Evolutionary conservation across 30 jellyfish, hydroid and myxozoan species (phyloP), one percentile per base, ranked within the genome.

Genomic region (Aurelia aurita complex sp. Pacific): DNA sequence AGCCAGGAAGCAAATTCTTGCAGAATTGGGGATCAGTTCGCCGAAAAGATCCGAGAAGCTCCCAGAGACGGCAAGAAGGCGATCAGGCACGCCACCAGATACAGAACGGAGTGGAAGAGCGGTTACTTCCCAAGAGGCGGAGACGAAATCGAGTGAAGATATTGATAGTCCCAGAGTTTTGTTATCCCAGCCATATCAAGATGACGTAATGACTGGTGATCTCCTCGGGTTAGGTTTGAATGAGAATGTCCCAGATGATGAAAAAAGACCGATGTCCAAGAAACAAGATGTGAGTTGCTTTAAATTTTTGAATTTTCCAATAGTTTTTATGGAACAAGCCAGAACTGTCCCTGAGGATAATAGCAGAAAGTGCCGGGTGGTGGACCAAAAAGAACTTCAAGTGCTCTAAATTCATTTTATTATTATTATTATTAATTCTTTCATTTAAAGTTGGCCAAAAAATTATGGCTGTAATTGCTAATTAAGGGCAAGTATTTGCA

Each of bases 141-240:
- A 40, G n/a, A 40, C 65, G 51, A 63, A 40, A 40, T 40, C 51
- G 51, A 40, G 51, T 46, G 57, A 46, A 46, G 57, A 46, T 46
- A 1, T 46, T 46, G 57, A 5, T 9, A 46, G 57, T 46, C 14
- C 57, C 57, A 46, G 57, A 9, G 13, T 46, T 46, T 46, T 14
- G 7, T 0, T 46, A 0, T 40, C 51, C 51, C 51, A 40, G 51
- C 7, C 6, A 9, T 46, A 73, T 72, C 34, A 79, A 18, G 16
- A 69, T 38, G 16, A 32, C 52, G 77, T 72, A 0, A 67, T 35
- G 59, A 60, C 85, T 82, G 91, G 62, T 5, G 85, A 82, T 61
- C 46, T 82, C 8, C 60, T 72, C 10, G 85, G 80, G 42, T 60
- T 82, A 15, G 91, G 73, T 43, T 5, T 17, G 4, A 57, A 10